Conservation (phyloP, 1,140 invertebrate genomes). For the Megalopta genalis region DNA sequence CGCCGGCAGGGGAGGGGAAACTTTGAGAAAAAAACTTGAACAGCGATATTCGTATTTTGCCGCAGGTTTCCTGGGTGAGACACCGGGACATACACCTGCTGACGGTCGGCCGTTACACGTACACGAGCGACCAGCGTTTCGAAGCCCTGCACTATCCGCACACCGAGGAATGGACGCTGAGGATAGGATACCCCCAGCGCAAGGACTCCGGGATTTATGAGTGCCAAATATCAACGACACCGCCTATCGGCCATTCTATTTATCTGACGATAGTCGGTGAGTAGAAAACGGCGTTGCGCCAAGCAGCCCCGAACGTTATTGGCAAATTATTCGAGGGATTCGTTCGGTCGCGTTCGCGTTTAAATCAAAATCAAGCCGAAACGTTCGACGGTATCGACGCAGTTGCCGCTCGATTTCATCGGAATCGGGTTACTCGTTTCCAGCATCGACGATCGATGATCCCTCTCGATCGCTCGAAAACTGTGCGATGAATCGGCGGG, state of each 20-base stretch:
- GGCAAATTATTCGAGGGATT: no score
- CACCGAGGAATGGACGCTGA: slow-evolving; percentile 83
- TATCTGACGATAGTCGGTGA: slow-evolving; percentile 87
- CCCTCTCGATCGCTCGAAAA: neutral
- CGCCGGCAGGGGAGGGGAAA: no score
- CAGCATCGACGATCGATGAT: neutral
- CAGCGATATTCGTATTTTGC: slow-evolving; percentile 16
- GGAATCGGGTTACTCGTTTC: neutral
- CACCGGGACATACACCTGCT: slow-evolving; percentile 81
- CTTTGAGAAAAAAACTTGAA: neutral
- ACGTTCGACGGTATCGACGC: neutral
- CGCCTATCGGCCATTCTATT: slow-evolving; percentile 86
- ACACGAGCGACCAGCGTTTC: slow-evolving; percentile 83
- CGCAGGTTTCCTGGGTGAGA: slow-evolving; percentile 83
- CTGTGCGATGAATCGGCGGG: neutral
- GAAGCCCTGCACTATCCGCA: slow-evolving; percentile 80
- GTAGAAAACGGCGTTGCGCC: slow-evolving; percentile 54
- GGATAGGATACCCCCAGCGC: slow-evolving; percentile 84
- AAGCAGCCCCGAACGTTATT: no score
- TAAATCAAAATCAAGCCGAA: no score
- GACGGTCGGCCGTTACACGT: slow-evolving; percentile 82
- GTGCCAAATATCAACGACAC: slow-evolving; percentile 90
- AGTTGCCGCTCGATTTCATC: neutral
- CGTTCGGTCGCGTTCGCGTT: no score
- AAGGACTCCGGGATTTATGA: slow-evolving; percentile 88